A percentile compares a stretch with the other conserved stretches of the same genome.
Conservation (phyloP, 1,140 invertebrate species). For the Drosophila willistoni region DNA sequence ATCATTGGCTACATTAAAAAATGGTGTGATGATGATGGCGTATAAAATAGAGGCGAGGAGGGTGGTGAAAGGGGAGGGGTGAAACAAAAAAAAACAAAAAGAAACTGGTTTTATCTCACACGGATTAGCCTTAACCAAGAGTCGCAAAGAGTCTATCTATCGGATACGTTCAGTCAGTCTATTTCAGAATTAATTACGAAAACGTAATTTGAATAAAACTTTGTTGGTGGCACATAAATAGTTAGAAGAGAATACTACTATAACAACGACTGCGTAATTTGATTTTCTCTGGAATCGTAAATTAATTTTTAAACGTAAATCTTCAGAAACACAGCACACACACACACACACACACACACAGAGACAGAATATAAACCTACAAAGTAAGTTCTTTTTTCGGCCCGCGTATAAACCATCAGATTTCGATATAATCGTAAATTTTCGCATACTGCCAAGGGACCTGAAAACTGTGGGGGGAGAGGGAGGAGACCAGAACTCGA, state of each 20-base stretch:
- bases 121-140: constrained; percentile 36
- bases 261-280: constrained; percentile 62
- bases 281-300: constrained; percentile 79
- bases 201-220: constrained; percentile 75
- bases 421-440: constrained; percentile 82
- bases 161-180: constrained; percentile 6
- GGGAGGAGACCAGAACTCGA: not conserved
- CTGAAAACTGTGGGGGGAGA: not conserved
- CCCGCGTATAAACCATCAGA: constrained; percentile 79
- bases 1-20: constrained; percentile 66
- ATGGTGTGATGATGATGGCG: constrained; percentile 16
- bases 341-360: constrained; percentile 14
- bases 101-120: constrained; percentile 66
- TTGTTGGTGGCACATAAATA: constrained; percentile 57
- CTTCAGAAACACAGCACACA: constrained; percentile 52
- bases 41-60: not conserved
- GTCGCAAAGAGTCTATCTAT: not conserved
- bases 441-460: constrained; percentile 48
- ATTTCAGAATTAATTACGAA: constrained; percentile 75
- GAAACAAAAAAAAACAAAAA: no score
- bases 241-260: constrained; percentile 21
- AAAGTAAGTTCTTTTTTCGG: constrained; percentile 66
- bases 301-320: constrained; percentile 78
- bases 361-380: constrained; percentile 24
- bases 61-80: not conserved